A percentile compares a stretch with the other conserved stretches of the same genome.
Conservation (phyloP, 2,113 vertebrate species). For the Chlorodrepanis virens region DNA sequence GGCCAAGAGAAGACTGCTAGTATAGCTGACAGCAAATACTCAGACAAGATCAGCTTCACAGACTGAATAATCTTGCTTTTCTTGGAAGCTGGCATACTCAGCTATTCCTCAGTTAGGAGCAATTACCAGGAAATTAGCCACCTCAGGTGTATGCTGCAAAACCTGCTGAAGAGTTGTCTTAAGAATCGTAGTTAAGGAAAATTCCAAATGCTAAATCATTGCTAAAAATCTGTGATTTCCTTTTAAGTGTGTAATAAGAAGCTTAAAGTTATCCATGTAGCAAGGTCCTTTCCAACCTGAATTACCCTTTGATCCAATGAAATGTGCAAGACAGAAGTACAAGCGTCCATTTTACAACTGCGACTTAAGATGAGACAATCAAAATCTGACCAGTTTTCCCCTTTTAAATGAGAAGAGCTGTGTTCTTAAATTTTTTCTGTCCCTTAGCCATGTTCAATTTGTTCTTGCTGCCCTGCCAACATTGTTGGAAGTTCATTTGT, state of each 20-base stretch:
- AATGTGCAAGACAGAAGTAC: neutral
- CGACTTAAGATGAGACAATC: fast-evolving
- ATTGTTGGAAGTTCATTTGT: neutral
- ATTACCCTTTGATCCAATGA: neutral
- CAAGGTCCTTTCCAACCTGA: neutral
- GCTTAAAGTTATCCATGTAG: neutral
- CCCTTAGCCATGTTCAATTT: neutral
- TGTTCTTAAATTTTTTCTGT: neutral
- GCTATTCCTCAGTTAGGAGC: neutral
- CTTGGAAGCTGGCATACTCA: neutral
- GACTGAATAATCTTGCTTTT: neutral
- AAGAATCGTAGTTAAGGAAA: neutral
- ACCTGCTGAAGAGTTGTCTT: neutral
- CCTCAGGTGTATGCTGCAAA: neutral
- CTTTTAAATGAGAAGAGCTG: neutral
- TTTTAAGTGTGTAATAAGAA: neutral
- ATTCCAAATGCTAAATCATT: neutral
- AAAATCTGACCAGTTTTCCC: neutral
- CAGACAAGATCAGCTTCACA: neutral
- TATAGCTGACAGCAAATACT: neutral
- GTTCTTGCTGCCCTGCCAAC: neutral
- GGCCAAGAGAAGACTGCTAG: neutral
- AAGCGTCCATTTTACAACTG: fast-evolving
- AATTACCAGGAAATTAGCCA: neutral
- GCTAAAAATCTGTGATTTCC: neutral